These are phyloP conservation scores for Ibycter americanus DNA, from an alignment of 2,797 vertebrate species.

Conservation along the genomic window DNA sequence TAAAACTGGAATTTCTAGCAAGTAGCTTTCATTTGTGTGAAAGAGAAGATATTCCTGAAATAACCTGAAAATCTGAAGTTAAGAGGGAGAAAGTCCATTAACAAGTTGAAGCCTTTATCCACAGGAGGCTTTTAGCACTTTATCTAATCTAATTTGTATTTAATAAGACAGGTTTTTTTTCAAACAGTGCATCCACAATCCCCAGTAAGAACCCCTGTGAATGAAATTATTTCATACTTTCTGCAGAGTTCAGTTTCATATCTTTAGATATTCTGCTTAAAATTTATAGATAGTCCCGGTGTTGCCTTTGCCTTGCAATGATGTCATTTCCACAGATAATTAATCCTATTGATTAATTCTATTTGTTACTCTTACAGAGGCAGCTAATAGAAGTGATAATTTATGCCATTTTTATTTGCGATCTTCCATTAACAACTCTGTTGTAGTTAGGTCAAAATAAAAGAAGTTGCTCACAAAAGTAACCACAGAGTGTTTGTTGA, in stretches of 20 bases:
- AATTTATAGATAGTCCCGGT: neutral
- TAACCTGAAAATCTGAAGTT: slow-evolving; percentile 9
- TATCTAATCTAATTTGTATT: slow-evolving; percentile 45
- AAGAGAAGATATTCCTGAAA: neutral
- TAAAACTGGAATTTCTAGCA: neutral
- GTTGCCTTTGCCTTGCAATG: neutral
- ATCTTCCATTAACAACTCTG: neutral
- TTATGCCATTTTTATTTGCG: neutral
- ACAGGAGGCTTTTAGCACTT: slow-evolving; percentile 43
- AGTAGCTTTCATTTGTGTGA: neutral
- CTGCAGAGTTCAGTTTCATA: neutral
- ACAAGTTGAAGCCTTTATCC: slow-evolving; percentile 24
- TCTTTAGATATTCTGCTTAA: neutral
- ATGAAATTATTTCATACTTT: neutral
- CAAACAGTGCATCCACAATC: neutral
- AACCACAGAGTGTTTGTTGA: neutral
- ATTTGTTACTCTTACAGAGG: neutral
- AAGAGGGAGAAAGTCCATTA: slow-evolving; percentile 57
- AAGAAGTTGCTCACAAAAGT: neutral
- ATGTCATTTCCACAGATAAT: slow-evolving; percentile 62
- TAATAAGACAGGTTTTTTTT: neutral
- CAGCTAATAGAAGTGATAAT: neutral
- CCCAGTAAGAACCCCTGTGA: neutral
- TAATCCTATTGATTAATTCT: slow-evolving; percentile 46
- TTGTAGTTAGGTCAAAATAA: neutral